A percentile compares a stretch with the other conserved stretches of the same genome.
These are phyloP conservation scores for Leptopilina clavipes DNA, from an alignment of 1,140 invertebrate genomes.

Conservation along the genomic window DNA sequence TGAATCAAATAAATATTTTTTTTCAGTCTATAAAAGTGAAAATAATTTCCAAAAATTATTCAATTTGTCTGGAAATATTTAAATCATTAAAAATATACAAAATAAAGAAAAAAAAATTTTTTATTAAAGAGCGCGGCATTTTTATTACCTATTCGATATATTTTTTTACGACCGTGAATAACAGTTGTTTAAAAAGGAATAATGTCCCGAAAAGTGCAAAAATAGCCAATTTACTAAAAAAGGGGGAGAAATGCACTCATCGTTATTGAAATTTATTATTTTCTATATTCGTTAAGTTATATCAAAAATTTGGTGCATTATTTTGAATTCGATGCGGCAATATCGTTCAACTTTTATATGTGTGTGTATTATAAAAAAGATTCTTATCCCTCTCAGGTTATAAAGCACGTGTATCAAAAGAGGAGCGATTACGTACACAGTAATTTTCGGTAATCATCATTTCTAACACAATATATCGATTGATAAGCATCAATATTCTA, in stretches of 20 bases:
- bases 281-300: neutral
- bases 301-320: conserved; percentile 9
- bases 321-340: neutral
- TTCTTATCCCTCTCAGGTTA: neutral
- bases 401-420: conserved; percentile 10
- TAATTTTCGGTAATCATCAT: conserved; percentile 13
- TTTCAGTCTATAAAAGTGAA: no score
- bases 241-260: no score
- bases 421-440: neutral
- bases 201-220: neutral
- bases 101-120: neutral
- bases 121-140: neutral
- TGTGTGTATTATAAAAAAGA: no score
- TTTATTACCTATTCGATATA: neutral
- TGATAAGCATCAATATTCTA: conserved; percentile 4
- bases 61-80: no score
- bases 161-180: neutral
- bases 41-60: no score
- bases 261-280: conserved; percentile 2
- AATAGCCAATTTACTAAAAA: no score
- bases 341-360: conserved; percentile 10
- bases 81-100: no score
- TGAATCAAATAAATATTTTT: no score
- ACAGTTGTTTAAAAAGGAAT: neutral
- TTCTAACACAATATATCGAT: neutral